Evolutionary conservation across 2,888 invertebrate species (phyloP).

Genomic region (Platypus cylindrus): DNA sequence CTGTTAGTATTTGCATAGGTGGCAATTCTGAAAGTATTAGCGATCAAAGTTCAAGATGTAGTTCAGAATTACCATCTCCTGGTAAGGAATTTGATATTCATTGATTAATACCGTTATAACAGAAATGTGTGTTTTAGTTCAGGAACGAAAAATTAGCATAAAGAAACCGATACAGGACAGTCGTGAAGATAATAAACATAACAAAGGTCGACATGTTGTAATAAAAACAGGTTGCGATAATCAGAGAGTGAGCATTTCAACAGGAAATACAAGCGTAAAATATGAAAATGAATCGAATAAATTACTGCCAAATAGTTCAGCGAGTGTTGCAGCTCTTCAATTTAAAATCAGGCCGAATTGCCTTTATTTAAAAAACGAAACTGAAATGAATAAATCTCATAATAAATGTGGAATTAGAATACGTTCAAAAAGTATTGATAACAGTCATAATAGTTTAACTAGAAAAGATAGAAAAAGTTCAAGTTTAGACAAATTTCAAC

Average conservation of each 20-base stretch:
- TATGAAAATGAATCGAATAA: constrained; percentile 20
- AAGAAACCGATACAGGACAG: constrained; percentile 14
- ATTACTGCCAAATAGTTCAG: constrained; percentile 19
- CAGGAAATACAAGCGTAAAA: constrained; percentile 18
- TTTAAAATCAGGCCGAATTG: constrained; percentile 25
- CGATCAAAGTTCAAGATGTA: constrained; percentile 35
- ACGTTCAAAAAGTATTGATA: constrained; percentile 31
- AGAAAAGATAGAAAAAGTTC: constrained; percentile 16
- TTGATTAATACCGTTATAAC: background rate
- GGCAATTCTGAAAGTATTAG: constrained; percentile 35
- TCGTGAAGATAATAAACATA: constrained; percentile 16
- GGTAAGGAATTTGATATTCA: constrained; percentile 18
- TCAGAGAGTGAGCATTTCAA: constrained; percentile 20
- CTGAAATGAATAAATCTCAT: constrained; percentile 19
- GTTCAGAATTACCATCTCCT: constrained; percentile 31
- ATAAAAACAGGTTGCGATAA: constrained; percentile 25
- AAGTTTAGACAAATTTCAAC: constrained; percentile 28
- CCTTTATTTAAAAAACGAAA: constrained; percentile 24
- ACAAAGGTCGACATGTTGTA: constrained; percentile 27
- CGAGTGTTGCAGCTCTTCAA: constrained; percentile 10
- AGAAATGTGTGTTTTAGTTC: constrained; percentile 16
- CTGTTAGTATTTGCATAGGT: constrained; percentile 32
- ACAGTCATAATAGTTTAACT: constrained; percentile 18
- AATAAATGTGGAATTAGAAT: constrained; percentile 17
- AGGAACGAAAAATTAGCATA: constrained; percentile 24